Conservation (phyloP, 2,113 vertebrate genomes). For the Murina feae region DNA sequence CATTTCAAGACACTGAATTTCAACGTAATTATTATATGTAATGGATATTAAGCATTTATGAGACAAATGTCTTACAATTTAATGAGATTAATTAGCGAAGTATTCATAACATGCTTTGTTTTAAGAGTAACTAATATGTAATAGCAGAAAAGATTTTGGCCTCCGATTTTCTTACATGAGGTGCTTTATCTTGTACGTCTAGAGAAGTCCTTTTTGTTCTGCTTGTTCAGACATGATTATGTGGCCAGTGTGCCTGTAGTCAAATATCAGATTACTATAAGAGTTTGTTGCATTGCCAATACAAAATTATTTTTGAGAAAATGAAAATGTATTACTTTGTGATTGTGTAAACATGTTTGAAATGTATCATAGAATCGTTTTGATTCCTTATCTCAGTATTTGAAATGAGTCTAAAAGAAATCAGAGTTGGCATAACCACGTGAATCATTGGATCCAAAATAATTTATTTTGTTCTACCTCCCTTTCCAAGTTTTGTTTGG, state of each 20-base stretch:
- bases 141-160: not conserved
- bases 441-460: not conserved
- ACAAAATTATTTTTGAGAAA: not conserved
- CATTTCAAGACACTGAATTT: slow-evolving; percentile 49
- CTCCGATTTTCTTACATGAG: not conserved
- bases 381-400: not conserved
- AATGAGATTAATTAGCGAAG: slow-evolving; percentile 52
- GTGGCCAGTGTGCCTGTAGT: not conserved
- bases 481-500: not conserved
- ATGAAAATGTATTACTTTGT: not conserved
- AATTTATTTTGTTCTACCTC: not conserved
- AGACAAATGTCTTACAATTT: slow-evolving; percentile 51
- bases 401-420: slow-evolving; percentile 31
- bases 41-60: slow-evolving; percentile 51
- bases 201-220: not conserved
- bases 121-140: slow-evolving; percentile 44
- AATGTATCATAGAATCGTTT: not conserved
- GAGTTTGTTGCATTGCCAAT: not conserved
- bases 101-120: slow-evolving; percentile 55
- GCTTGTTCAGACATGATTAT: not conserved
- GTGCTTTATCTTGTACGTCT: not conserved
- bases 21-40: slow-evolving; percentile 57
- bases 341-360: not conserved
- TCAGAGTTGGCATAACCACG: not conserved
- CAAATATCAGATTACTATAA: slow-evolving; percentile 15